A percentile compares a stretch with the other conserved stretches of the same genome.
These are phyloP conservation scores for Cygnus atratus DNA, from an alignment of 2,113 vertebrate genomes.

Conservation along the genomic window DNA sequence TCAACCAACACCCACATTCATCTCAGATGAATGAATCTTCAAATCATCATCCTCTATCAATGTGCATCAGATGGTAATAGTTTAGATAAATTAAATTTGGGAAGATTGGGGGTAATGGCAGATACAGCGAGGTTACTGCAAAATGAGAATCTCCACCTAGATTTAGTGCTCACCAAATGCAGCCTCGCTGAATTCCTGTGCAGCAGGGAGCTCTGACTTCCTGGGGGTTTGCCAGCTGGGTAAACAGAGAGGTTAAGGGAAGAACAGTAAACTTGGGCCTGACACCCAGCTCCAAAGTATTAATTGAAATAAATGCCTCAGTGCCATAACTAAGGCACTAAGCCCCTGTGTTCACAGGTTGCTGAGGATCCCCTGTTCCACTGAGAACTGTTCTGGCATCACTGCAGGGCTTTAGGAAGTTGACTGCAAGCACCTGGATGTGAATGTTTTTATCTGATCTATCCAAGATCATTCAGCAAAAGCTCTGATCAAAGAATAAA, in stretches of 20 bases:
- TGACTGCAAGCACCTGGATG: background rate
- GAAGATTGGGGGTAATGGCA: background rate
- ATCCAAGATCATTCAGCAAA: constrained; percentile 4
- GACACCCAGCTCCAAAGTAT: background rate
- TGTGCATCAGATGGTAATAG: background rate
- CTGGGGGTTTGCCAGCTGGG: background rate
- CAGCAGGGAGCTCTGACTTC: background rate
- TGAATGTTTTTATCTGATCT: background rate
- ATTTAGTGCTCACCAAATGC: background rate
- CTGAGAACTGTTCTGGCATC: background rate
- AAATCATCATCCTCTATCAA: background rate
- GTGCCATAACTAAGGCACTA: background rate
- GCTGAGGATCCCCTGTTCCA: background rate
- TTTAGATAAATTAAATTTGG: background rate
- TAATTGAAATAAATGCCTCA: background rate
- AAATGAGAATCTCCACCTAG: background rate
- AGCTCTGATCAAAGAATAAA: background rate
- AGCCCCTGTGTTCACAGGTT: background rate
- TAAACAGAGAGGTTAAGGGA: background rate
- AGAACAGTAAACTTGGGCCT: background rate
- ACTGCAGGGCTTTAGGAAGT: background rate
- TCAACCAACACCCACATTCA: background rate
- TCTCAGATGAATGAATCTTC: background rate
- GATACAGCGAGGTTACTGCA: background rate
- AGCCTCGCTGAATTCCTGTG: background rate